Base-by-base conservation (phyloP, 1,140 invertebrate genomes). In the Spodoptera frugiperda region DNA sequence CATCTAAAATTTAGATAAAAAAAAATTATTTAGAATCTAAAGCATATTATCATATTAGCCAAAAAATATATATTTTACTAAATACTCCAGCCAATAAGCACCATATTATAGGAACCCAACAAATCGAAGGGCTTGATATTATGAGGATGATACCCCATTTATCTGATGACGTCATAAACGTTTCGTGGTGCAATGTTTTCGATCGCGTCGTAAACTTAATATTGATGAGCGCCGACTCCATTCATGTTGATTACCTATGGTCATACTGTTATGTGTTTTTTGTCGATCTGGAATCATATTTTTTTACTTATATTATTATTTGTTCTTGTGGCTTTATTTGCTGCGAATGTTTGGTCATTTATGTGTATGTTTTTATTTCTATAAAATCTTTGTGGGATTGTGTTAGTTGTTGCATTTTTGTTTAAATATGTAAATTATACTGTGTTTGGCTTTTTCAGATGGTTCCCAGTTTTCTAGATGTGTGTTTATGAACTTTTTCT, bases 271-370 rank as follows among this genome's bases (percentile, higher is more conserved):
- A 9, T 15, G 15, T 63, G 33, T 63, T 46, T 63, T 61, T 63
- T 63, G n/a, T 15, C 59, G 33, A 6, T 44, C 44, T 63, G 8
- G 10, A 63, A 63, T 63, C 59, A 63, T 15, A 63, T 63, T 63
- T 33, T 46, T 63, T 63, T 63, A 63, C 44, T 44, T 46, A 19
- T 14, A 63, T 25, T 14, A 63, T 25, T 19, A 46, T 63, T 2
- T 63, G 15, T 11, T 11, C 44, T 63, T 63, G 17, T 46, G 17
- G 15, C 8, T 63, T 63, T 21, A 11, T 46, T 46, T 5, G 33
- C 3, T 10, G 4, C 19, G 17, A 10, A 15, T 63, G 39, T 19
- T 63, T 44, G 15, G 15, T n/a, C 17, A 33, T 6, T 46, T 63
- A 1, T 6, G n/a, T 59, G 33, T 8, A 11, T 39, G 55, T 12